Evolutionary conservation across 35 echinoderm and acorn worm species (phyloP), one percentile per base, ranked within the genome.

Genomic region (Eucidaris tribuloides): DNA sequence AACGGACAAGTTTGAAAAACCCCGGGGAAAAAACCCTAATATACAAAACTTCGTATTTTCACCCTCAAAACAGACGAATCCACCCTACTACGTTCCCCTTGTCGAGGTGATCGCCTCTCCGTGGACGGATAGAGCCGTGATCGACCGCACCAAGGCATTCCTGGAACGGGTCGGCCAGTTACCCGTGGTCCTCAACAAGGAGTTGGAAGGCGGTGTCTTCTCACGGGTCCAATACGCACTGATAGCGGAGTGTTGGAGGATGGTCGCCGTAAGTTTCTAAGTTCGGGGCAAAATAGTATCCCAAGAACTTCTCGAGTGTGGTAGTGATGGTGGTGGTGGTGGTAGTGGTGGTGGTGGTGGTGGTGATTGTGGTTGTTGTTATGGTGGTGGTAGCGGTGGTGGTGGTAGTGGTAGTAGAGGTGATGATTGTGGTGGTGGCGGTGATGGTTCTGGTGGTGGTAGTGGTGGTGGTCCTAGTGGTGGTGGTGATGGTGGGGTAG

Each of bases 201-300:
- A 96, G 58, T 9, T 90, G 13, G 65, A 55, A 19, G 93, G 93
- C 14, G 90, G 90, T 83, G 83, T 76, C 0, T 40, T 90, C n/a
- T 90, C 90, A 46, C 82, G 93, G 31, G 46, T 96, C 28, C 93
- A 96, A 44, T 96, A 86, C 38, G 83, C 82, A 11, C 60, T 90
- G 36, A 86, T 90, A 44, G 87, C 86, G 38, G 93, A 96, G 58
- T 81, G 48, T 28, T 90, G 82, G 64, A 60, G 88, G 36, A 49
- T 96, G 20, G 93, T 96, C 48, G 64, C 84, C 44, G 92, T 96
- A 87, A 85, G 89, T 81, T 42, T 24, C n/a, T n/a, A n/a, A n/a
- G 33, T 46, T 46, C 20, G 13, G 17, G 63, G 22, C 20, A 19
- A 31, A 15, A 32, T 15, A 27, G 29, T 32, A 22, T 14, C 63